Conservation (phyloP, 2,113 vertebrate genomes). For the Upupa epops region DNA sequence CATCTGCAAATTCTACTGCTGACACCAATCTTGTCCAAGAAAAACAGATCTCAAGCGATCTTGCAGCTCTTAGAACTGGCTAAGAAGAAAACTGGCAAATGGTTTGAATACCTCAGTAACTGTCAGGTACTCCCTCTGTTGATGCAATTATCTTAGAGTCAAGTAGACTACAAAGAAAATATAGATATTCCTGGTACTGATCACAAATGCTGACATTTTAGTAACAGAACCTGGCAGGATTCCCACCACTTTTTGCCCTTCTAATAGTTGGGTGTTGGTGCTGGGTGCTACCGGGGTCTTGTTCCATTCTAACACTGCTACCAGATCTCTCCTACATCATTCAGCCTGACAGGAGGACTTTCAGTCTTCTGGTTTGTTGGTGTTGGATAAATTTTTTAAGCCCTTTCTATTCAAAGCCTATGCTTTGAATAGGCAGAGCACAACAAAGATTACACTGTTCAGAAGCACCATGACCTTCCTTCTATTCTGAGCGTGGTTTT, state of each 20-base stretch:
- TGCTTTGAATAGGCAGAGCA: slow-evolving; percentile 12
- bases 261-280: neutral
- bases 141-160: neutral
- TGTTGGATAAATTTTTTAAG: neutral
- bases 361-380: neutral
- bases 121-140: neutral
- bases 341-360: neutral
- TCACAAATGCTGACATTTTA: neutral
- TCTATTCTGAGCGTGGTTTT: neutral
- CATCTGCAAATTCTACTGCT: neutral
- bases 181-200: neutral
- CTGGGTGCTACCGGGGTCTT: neutral
- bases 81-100: neutral
- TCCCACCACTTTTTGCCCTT: neutral
- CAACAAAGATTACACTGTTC: neutral
- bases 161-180: neutral
- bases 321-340: neutral
- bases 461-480: neutral
- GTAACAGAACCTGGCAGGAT: neutral
- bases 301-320: neutral
- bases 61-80: neutral
- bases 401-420: slow-evolving; percentile 1
- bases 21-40: neutral
- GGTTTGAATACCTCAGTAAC: neutral
- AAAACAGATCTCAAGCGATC: neutral